These are phyloP conservation scores for Coelopa pilipes DNA, from an alignment of 2,888 invertebrate genomes.

Conservation along the genomic window DNA sequence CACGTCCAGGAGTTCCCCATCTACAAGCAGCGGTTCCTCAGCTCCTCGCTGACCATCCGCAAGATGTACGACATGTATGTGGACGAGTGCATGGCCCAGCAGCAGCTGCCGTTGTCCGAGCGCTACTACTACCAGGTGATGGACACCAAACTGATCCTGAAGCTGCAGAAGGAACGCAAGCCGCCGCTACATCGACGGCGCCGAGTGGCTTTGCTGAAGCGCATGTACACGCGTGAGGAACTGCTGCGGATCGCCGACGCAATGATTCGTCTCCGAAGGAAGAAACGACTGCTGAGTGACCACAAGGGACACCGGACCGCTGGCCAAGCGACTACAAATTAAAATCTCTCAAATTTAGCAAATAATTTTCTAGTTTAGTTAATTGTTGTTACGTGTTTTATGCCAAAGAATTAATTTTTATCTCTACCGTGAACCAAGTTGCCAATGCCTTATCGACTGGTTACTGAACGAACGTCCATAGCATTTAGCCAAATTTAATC, in stretches of 20 bases:
- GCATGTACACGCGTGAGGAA: conserved; percentile 21
- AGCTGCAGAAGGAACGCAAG: background rate
- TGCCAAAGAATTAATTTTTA: background rate
- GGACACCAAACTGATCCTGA: conserved; percentile 19
- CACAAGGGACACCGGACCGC: no score
- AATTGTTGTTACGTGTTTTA: background rate
- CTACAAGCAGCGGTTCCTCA: conserved; percentile 17
- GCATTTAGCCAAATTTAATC: background rate
- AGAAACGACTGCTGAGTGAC: background rate
- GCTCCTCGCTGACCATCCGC: conserved; percentile 20
- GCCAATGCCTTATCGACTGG: background rate
- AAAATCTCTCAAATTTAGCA: no score
- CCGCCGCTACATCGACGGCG: background rate
- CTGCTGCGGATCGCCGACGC: conserved; percentile 1
- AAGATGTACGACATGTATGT: conserved; percentile 33
- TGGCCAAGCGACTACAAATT: no score
- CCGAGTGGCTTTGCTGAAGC: conserved; percentile 2
- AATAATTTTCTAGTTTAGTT: background rate
- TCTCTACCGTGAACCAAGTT: background rate
- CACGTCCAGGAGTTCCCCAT: conserved; percentile 17
- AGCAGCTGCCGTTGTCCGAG: conserved; percentile 15
- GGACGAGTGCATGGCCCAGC: conserved; percentile 14
- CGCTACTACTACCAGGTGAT: conserved; percentile 22
- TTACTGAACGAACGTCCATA: background rate
- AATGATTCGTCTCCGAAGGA: background rate